Conservation (phyloP, 2,888 invertebrate species). For the Heliconius aoede region DNA sequence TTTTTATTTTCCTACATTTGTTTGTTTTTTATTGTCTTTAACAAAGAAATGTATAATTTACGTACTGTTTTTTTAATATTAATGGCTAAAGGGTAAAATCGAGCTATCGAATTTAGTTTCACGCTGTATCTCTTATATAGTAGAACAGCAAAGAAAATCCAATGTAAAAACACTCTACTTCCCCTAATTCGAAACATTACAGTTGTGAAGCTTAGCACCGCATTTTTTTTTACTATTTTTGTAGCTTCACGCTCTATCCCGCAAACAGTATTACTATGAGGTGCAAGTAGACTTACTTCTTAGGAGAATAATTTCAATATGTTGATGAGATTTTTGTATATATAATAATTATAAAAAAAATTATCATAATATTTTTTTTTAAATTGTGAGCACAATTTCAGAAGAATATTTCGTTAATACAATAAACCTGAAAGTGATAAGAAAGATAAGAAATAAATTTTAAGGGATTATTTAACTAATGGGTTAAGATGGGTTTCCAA, state of each 20-base stretch:
- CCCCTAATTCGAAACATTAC: too few species aligned
- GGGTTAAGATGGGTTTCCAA: slow-evolving; percentile 40
- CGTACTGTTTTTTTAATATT: not conserved
- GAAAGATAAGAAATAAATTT: not conserved
- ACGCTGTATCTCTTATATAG: not conserved
- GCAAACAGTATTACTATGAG: too few species aligned
- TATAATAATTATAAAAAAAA: too few species aligned
- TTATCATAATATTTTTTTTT: too few species aligned
- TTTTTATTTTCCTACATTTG: not conserved
- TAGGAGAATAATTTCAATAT: too few species aligned
- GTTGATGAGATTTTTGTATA: too few species aligned
- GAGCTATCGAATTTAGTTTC: not conserved
- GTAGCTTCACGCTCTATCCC: too few species aligned
- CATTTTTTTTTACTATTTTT: too few species aligned
- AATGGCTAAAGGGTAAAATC: not conserved
- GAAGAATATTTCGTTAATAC: not conserved
- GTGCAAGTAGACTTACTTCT: too few species aligned
- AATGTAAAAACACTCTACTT: too few species aligned
- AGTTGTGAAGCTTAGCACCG: not conserved
- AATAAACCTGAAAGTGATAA: not conserved
- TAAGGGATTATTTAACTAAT: slow-evolving; percentile 17
- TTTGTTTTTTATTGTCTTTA: slow-evolving; percentile 9
- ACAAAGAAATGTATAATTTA: not conserved
- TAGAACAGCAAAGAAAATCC: too few species aligned
- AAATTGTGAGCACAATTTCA: too few species aligned